These are phyloP conservation scores for Hartigia nigra DNA, from an alignment of 2,888 invertebrate genomes.

Conservation along the genomic window DNA sequence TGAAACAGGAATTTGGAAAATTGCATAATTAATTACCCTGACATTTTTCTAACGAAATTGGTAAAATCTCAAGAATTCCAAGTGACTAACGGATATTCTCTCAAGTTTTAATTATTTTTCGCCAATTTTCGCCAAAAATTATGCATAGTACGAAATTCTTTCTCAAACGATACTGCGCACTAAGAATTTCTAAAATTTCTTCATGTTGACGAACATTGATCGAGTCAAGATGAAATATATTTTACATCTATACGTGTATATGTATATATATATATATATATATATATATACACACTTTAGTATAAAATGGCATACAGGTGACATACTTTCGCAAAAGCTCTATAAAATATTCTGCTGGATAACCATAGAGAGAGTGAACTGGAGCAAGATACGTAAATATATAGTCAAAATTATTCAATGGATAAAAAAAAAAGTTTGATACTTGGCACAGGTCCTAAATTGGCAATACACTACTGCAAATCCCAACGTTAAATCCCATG, in stretches of 20 bases:
- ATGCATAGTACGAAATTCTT: too few species aligned
- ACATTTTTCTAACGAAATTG: background rate
- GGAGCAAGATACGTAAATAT: background rate
- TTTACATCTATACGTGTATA: conserved; percentile 6
- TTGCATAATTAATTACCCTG: background rate
- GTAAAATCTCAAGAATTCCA: too few species aligned
- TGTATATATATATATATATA: background rate
- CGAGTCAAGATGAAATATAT: background rate
- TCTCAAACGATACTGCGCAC: too few species aligned
- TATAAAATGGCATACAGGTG: background rate
- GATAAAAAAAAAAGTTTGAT: background rate
- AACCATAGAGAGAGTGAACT: background rate
- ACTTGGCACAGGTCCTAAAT: background rate
- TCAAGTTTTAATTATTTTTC: too few species aligned
- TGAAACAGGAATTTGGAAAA: background rate
- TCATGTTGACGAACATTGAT: too few species aligned
- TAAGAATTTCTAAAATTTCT: too few species aligned
- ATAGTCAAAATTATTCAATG: background rate
- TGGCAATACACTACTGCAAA: background rate
- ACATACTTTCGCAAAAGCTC: background rate
- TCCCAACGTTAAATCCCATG: background rate
- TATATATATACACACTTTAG: background rate
- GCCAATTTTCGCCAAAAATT: too few species aligned
- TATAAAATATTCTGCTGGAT: background rate
- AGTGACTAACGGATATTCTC: too few species aligned